Conservation (phyloP, 2,113 vertebrate species). For the Ahaetulla prasina region DNA sequence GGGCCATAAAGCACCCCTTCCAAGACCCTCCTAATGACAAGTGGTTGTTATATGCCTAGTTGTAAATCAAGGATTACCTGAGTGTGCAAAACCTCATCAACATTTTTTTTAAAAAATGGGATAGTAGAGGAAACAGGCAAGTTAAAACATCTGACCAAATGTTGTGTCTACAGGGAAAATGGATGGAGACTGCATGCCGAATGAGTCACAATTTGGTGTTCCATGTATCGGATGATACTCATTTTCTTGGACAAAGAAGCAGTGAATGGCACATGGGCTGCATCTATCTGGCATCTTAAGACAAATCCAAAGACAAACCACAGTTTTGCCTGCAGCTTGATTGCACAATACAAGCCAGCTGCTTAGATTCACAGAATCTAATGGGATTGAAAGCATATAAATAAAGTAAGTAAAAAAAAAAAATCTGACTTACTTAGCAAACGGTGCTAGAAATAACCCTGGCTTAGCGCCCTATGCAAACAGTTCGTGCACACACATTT, state of each 20-base stretch:
- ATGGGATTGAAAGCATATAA: neutral
- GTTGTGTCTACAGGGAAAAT: neutral
- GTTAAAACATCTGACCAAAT: neutral
- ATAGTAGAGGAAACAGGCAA: neutral
- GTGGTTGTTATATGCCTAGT: neutral
- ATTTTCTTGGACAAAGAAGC: neutral
- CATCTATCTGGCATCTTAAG: neutral
- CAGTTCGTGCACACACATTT: neutral
- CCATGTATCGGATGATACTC: neutral
- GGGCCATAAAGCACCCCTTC: neutral
- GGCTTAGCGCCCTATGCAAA: neutral
- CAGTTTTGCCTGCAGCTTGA: neutral
- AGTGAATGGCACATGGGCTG: neutral
- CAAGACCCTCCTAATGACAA: neutral
- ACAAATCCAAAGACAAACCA: neutral
- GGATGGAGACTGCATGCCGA: neutral
- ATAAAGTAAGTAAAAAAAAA: neutral
- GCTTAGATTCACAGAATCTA: neutral
- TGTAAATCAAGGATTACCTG: neutral
- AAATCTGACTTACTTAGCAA: neutral
- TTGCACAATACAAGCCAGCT: neutral
- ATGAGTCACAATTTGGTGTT: neutral
- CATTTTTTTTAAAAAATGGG: neutral
- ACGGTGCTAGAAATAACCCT: neutral
- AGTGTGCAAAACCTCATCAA: neutral